Evolutionary conservation across 2,888 invertebrate genomes (phyloP), one percentile per base, ranked within the genome.

Genomic region (Ecliptopera silaceata): DNA sequence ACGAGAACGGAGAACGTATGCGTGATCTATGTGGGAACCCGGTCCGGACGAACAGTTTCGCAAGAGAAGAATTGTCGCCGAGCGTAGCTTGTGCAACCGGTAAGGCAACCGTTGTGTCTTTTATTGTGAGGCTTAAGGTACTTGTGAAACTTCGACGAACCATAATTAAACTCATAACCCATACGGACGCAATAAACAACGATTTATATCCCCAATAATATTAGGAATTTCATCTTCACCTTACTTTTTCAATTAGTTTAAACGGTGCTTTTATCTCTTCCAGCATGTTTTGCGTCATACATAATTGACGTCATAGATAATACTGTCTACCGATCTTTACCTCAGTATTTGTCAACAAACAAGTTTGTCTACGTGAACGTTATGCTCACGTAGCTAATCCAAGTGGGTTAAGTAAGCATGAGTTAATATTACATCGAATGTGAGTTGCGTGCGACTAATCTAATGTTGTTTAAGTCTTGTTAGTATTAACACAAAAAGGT

Each of bases 1-100:
- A 66, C 63, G 68, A 71, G 70, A 69, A 56, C 54, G 64, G 69
- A 69, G 70, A 66, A 61, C 64, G 69, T 39, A 67, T 66, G 66
- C 74, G 72, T 80, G 80, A 84, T 80, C 77, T 76, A 82, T 80
- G 79, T 77, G 79, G 70, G 79, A 79, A 77, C 69, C 59, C 65
- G 67, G 66, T 63, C 55, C 64, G 64, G 63, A 65, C 60, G 57
- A 56, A 58, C 50, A 52, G 72, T 84, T 82, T 82, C 77, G 77
- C 79, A 84, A 84, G 72, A 63, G 67, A 75, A 71, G 77, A 77
- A 80, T 69, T 74, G 75, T 73, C 75, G 71, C 68, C 70, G 77
- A 54, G 53, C 48, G 67, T 67, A 71, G 64, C 79, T 82, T 82
- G 77, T 74, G 78, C 76, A 81, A 82, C 72, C 71, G 71, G 69